These are phyloP conservation scores for Nebria brevicollis DNA, from an alignment of 2,888 invertebrate genomes.

Conservation along the genomic window DNA sequence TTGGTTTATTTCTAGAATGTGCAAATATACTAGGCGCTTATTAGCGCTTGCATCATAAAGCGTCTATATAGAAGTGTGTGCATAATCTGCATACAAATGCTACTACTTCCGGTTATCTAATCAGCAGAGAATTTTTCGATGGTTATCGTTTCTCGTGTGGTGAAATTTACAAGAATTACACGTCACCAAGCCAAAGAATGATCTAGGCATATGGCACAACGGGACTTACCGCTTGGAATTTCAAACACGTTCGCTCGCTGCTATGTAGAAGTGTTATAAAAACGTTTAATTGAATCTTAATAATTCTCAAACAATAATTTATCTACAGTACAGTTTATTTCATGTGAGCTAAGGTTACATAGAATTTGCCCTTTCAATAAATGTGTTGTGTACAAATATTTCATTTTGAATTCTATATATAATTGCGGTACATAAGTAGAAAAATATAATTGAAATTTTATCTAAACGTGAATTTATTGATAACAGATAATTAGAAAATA, in stretches of 20 bases:
- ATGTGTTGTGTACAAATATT: not conserved
- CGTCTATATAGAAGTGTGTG: not conserved
- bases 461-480: too few relatives aligned
- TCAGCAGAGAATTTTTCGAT: not conserved
- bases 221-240: constrained; percentile 1
- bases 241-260: not conserved
- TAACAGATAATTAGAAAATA: not conserved
- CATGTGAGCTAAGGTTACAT: not conserved
- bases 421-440: too few relatives aligned
- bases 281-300: not conserved
- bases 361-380: not conserved
- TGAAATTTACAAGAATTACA: constrained; percentile 7
- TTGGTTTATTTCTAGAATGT: not conserved
- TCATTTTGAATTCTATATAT: too few relatives aligned
- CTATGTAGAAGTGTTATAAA: not conserved
- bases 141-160: constrained; percentile 3
- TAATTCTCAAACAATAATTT: not conserved
- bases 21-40: not conserved
- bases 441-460: too few relatives aligned
- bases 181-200: not conserved
- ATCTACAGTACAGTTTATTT: constrained; percentile 1
- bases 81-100: not conserved
- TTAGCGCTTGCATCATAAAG: not conserved
- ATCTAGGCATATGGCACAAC: not conserved
- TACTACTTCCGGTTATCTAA: constrained; percentile 16